Evolutionary conservation across 2,888 invertebrate species (phyloP).

Genomic region (Drosophila pseudotalamancana): DNA sequence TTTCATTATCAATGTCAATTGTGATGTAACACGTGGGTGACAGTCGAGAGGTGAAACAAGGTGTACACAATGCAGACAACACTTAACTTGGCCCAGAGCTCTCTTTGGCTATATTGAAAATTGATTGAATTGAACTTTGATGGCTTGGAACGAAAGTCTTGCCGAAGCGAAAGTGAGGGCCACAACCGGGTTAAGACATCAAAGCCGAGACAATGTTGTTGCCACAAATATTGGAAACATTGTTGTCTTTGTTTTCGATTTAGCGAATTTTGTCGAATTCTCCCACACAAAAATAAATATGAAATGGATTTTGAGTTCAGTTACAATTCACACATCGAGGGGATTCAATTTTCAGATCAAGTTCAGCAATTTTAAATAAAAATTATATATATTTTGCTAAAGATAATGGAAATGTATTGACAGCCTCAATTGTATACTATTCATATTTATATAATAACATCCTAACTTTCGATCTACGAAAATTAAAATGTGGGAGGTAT

Average conservation of each 20-base stretch:
- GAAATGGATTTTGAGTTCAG: not conserved
- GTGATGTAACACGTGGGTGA: constrained; percentile 24
- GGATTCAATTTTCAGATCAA: constrained; percentile 6
- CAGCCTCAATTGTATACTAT: too few relatives aligned
- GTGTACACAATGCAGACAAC: constrained; percentile 26
- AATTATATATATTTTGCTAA: too few relatives aligned
- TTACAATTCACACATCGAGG: constrained; percentile 8
- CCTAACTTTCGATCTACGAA: too few relatives aligned
- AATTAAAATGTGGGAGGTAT: too few relatives aligned
- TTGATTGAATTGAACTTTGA: constrained; percentile 79
- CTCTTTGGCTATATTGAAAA: constrained; percentile 49
- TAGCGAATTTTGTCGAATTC: not conserved
- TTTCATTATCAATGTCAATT: constrained; percentile 79
- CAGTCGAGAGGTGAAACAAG: constrained; percentile 9
- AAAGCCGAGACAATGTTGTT: constrained; percentile 58
- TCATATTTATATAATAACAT: too few relatives aligned
- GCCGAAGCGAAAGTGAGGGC: not conserved
- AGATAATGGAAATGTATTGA: too few relatives aligned
- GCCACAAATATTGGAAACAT: constrained; percentile 18
- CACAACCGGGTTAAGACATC: constrained; percentile 60
- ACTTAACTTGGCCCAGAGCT: constrained; percentile 37
- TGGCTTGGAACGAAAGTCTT: constrained; percentile 60
- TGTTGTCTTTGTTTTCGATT: constrained; percentile 14
- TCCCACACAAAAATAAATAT: not conserved
- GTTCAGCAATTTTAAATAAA: too few relatives aligned